phyloP scores from a whole-genome alignment of 2,113 vertebrate genomes.

The Notiomystis cincta region DNA sequence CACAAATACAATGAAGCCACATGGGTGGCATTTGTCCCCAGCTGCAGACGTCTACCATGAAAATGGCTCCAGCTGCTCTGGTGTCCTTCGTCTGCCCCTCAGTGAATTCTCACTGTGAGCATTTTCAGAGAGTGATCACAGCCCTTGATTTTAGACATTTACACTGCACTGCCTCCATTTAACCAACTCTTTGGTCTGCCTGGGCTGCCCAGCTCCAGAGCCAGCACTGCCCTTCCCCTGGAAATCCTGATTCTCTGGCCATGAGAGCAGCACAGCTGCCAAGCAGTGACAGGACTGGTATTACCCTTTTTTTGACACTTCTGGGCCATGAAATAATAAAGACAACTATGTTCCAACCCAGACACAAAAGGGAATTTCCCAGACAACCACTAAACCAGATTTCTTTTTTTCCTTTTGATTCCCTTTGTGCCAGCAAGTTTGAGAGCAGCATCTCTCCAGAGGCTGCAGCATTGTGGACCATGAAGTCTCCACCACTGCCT shows the following conservation, averaged over 20 bases:
- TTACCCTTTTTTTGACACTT: background rate
- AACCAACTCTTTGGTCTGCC: background rate
- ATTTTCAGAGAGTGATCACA: background rate
- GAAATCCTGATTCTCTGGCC: background rate
- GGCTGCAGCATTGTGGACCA: background rate
- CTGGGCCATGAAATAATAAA: background rate
- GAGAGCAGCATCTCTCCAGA: background rate
- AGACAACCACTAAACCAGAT: background rate
- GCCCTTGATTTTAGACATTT: background rate
- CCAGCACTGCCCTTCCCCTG: background rate
- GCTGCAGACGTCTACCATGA: accelerated
- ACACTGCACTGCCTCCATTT: background rate
- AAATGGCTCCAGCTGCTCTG: background rate
- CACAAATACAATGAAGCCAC: background rate
- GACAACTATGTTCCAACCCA: background rate
- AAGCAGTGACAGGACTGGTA: background rate
- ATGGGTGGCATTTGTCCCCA: background rate
- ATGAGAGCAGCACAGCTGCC: background rate
- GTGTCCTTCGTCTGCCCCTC: background rate
- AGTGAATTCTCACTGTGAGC: background rate
- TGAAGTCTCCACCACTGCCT: background rate
- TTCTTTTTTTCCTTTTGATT: background rate
- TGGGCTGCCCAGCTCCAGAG: background rate
- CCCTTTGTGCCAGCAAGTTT: background rate
- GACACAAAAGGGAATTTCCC: background rate